phyloP scores from a whole-genome alignment of 2,888 invertebrate species.

The Pristionchus mayeri region DNA sequence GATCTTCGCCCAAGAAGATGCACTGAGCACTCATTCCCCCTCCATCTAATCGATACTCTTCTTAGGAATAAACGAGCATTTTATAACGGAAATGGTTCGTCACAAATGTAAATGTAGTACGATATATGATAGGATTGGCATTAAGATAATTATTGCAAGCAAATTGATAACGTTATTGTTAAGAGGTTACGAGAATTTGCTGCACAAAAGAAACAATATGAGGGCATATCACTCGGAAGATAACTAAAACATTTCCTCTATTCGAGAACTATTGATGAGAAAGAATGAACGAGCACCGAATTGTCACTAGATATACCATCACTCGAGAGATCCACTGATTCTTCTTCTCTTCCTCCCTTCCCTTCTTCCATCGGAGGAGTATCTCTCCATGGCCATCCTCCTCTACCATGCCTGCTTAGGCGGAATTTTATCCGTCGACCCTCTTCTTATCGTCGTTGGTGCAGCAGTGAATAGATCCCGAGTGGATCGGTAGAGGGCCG shows the following conservation, averaged over 20 bases:
- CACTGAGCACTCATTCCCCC: background rate
- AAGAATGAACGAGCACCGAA: background rate
- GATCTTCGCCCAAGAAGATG: background rate
- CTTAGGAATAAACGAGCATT: too few relatives aligned
- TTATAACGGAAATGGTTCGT: too few relatives aligned
- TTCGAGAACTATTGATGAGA: background rate
- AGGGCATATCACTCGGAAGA: background rate
- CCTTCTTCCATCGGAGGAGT: background rate
- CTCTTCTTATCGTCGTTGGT: background rate
- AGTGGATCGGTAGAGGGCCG: background rate
- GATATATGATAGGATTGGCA: background rate
- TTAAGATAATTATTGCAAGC: background rate
- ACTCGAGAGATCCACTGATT: background rate
- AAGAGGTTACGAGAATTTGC: background rate
- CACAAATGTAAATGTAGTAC: too few relatives aligned
- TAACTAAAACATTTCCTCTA: background rate
- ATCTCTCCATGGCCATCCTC: background rate
- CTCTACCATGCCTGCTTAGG: conserved; percentile 28
- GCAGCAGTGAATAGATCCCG: conserved; percentile 1
- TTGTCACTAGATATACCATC: background rate
- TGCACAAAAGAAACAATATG: background rate
- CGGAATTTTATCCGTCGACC: background rate
- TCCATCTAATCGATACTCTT: background rate
- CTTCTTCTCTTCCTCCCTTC: too few relatives aligned
- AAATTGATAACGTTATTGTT: background rate